Conservation (phyloP, 2,888 invertebrate genomes). For the Agapostemon virescens region DNA sequence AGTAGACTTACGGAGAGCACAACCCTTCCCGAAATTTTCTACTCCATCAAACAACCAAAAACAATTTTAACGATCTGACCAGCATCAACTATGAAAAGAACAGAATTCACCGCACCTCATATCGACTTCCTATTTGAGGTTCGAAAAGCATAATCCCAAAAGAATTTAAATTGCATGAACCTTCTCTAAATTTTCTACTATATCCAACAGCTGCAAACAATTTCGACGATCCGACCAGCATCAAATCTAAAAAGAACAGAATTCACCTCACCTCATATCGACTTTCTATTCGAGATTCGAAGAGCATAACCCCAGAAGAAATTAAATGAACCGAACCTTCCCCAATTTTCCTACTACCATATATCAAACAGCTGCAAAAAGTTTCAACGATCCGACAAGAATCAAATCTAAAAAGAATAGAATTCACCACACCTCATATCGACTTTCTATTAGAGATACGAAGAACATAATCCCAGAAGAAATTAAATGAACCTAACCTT, state of each 20-base stretch:
- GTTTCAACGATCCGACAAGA: too few species aligned
- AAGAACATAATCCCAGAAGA: neutral
- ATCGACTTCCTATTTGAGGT: neutral
- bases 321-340: neutral
- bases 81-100: neutral
- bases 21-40: too few species aligned
- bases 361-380: neutral
- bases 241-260: neutral
- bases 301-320: neutral
- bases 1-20: too few species aligned
- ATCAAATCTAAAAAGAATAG: too few species aligned
- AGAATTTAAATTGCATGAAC: neutral
- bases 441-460: neutral
- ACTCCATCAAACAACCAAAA: too few species aligned
- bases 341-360: too few species aligned
- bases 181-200: neutral
- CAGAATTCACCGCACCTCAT: neutral
- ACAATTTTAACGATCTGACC: too few species aligned
- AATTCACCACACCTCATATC: neutral
- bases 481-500: neutral
- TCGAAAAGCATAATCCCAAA: neutral
- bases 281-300: neutral
- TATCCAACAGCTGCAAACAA: neutral
- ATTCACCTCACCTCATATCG: neutral
- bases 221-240: too few species aligned